Conservation (phyloP, 2,888 invertebrate genomes). For the Anticlea derivata region DNA sequence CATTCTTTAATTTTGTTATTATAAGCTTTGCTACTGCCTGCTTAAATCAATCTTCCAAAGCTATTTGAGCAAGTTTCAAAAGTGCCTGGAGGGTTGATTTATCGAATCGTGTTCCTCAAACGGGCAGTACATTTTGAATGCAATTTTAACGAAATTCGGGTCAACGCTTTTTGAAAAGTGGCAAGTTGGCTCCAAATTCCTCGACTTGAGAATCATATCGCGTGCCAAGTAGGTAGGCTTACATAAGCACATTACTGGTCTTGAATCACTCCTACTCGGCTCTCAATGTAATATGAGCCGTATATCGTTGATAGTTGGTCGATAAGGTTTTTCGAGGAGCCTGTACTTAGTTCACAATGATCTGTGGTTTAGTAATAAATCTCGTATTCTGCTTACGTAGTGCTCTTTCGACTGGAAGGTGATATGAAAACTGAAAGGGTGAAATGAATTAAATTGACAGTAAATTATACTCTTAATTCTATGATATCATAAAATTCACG, state of each 20-base stretch:
- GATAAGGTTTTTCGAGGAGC: background rate
- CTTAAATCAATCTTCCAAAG: background rate
- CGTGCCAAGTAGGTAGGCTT: conserved; percentile 33
- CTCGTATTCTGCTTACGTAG: conserved; percentile 8
- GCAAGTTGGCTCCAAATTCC: conserved; percentile 24
- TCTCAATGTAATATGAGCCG: background rate
- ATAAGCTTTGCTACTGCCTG: background rate
- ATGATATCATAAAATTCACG: conserved; percentile 74
- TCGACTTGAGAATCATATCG: conserved; percentile 24
- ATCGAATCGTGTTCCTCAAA: conserved; percentile 1
- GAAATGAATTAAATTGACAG: conserved; percentile 19
- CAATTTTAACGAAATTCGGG: conserved; percentile 13
- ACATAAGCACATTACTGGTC: conserved; percentile 6
- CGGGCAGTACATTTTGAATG: conserved; percentile 13
- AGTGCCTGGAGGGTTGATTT: conserved; percentile 5
- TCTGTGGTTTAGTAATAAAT: conserved; percentile 15
- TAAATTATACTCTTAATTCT: conserved; percentile 59
- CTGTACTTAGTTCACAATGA: background rate
- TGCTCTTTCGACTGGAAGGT: conserved; percentile 9
- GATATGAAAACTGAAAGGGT: conserved; percentile 1
- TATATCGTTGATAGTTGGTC: background rate
- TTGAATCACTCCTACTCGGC: background rate
- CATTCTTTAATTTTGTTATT: no score
- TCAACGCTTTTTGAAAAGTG: conserved; percentile 18
- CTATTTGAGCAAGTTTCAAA: conserved; percentile 3